Percentiles rank a stretch among this genome's conserved stretches.
These are phyloP conservation scores for Nycticebus coucang DNA, from an alignment of 2,113 vertebrate genomes.

Conservation along the genomic window DNA sequence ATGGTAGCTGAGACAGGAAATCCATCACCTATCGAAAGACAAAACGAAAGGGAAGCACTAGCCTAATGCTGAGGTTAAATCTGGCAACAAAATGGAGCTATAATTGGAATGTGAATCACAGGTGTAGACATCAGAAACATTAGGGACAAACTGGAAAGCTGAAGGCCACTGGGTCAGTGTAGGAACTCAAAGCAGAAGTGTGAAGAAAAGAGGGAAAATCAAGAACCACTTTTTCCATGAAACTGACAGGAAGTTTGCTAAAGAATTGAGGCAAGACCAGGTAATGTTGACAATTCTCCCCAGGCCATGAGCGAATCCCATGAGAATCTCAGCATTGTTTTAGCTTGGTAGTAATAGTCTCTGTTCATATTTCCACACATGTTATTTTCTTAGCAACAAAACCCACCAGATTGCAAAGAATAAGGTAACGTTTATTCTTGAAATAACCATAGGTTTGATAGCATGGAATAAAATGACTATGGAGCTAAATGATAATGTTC, in stretches of 20 bases:
- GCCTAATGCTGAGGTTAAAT: background rate
- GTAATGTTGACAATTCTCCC: background rate
- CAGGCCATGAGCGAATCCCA: background rate
- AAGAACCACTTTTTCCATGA: background rate
- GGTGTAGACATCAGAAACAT: background rate
- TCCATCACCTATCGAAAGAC: background rate
- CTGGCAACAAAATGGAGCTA: background rate
- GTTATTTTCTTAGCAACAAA: background rate
- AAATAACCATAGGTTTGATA: background rate
- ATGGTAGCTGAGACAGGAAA: background rate
- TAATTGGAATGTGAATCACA: background rate
- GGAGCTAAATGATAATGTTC: background rate
- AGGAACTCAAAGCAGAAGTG: background rate
- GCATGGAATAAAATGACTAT: background rate
- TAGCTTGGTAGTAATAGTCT: background rate
- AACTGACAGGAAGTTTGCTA: background rate
- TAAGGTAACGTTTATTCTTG: background rate
- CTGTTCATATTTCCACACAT: background rate
- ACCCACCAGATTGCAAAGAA: background rate
- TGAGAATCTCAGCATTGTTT: background rate
- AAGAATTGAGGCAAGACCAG: background rate
- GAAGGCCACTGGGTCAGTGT: background rate
- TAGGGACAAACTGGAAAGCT: background rate
- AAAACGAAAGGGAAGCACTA: background rate
- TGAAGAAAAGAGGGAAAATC: background rate